phyloP scores from a whole-genome alignment of 2,113 vertebrate genomes.

The Hyperopisus bebe region DNA sequence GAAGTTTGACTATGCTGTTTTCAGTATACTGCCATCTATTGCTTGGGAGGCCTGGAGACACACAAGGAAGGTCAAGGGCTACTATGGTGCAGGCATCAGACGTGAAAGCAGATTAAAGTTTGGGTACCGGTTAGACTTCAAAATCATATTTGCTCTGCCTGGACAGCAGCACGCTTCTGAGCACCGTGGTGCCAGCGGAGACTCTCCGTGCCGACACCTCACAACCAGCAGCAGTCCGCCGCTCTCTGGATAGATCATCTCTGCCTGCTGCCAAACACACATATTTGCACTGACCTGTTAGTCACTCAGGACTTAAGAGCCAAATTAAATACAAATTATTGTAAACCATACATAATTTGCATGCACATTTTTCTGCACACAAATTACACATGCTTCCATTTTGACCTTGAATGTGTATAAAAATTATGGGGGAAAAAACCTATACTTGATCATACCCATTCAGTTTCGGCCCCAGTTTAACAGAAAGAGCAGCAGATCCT shows the following conservation, averaged over 20 bases:
- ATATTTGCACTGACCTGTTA: background rate
- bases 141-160: background rate
- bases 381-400: background rate
- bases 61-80: background rate
- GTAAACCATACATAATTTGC: background rate
- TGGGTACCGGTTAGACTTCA: background rate
- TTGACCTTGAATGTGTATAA: background rate
- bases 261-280: background rate
- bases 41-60: background rate
- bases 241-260: background rate
- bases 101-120: background rate
- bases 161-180: background rate
- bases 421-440: background rate
- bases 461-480: background rate
- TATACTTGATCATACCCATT: background rate
- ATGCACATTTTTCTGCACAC: background rate
- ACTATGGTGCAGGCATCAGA: background rate
- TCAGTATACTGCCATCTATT: background rate
- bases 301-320: background rate
- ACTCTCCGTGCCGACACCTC: background rate
- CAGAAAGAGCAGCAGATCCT: background rate
- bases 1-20: background rate
- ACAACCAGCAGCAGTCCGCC: background rate
- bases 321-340: background rate
- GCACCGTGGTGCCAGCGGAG: background rate